phyloP scores from a whole-genome alignment of 2,113 vertebrate species.

The Eubucco bourcierii region DNA sequence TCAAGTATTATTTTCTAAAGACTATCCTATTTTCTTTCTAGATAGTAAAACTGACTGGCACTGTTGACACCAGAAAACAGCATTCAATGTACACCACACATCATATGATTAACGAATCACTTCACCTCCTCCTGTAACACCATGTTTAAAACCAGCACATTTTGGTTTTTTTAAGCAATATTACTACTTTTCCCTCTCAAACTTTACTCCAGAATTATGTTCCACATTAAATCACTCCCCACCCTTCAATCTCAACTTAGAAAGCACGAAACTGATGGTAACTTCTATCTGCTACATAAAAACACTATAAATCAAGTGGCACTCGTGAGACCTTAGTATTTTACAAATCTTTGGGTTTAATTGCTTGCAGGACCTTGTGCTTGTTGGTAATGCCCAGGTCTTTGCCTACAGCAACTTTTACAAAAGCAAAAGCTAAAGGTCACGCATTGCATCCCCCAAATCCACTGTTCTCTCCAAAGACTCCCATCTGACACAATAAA shows the following conservation, averaged over 20 bases:
- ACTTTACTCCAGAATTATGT: background rate
- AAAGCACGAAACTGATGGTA: background rate
- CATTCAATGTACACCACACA: background rate
- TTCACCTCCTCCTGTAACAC: background rate
- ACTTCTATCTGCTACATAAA: background rate
- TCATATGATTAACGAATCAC: background rate
- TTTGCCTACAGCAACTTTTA: background rate
- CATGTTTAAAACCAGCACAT: background rate
- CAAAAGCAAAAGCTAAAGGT: background rate
- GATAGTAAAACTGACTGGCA: background rate
- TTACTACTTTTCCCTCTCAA: background rate
- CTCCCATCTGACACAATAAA: background rate
- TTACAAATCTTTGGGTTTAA: background rate
- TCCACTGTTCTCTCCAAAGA: background rate
- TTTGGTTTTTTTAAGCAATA: background rate
- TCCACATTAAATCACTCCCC: background rate
- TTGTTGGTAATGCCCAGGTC: background rate
- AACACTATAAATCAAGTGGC: background rate
- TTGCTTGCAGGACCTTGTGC: background rate
- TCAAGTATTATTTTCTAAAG: background rate
- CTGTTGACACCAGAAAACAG: background rate
- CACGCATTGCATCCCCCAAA: background rate
- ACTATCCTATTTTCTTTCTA: background rate
- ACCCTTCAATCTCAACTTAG: background rate
- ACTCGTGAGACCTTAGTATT: background rate